Conservation (phyloP, 2,797 vertebrate species). For the Pelodytes ibericus region DNA sequence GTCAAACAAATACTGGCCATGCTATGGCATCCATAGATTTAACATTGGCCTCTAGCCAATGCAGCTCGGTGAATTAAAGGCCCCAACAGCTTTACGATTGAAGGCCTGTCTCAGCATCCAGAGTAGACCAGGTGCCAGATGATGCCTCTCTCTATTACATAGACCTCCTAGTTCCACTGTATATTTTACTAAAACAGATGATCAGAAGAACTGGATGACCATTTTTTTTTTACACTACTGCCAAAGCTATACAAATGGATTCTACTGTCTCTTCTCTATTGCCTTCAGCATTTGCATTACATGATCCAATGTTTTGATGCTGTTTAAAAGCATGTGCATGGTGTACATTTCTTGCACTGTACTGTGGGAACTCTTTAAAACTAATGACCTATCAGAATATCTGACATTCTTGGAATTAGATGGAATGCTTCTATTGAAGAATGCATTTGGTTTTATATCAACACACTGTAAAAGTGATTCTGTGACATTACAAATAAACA, state of each 20-base stretch:
- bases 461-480: conserved; percentile 33
- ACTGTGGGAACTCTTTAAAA: conserved; percentile 12
- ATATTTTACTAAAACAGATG: neutral
- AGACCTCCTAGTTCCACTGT: neutral
- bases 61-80: too few relatives aligned
- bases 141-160: too few relatives aligned
- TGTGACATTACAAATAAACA: conserved; percentile 47
- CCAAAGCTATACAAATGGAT: conserved; percentile 24
- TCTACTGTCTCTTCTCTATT: conserved; percentile 16
- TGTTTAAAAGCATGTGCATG: conserved; percentile 47
- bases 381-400: conserved; percentile 10
- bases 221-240: conserved; percentile 16
- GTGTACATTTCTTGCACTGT: conserved; percentile 48
- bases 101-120: too few relatives aligned
- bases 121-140: too few relatives aligned
- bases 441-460: conserved; percentile 51
- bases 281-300: conserved; percentile 18
- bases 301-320: conserved; percentile 38
- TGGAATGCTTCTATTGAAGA: conserved; percentile 26
- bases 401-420: conserved; percentile 23
- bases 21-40: too few relatives aligned
- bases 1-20: too few relatives aligned
- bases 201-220: neutral
- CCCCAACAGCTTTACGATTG: too few relatives aligned
- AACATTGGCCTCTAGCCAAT: too few relatives aligned